Percentiles rank a stretch among this genome's conserved stretches.
Conservation (phyloP, 2,888 invertebrate species). For the Orthonevra nobilis region DNA sequence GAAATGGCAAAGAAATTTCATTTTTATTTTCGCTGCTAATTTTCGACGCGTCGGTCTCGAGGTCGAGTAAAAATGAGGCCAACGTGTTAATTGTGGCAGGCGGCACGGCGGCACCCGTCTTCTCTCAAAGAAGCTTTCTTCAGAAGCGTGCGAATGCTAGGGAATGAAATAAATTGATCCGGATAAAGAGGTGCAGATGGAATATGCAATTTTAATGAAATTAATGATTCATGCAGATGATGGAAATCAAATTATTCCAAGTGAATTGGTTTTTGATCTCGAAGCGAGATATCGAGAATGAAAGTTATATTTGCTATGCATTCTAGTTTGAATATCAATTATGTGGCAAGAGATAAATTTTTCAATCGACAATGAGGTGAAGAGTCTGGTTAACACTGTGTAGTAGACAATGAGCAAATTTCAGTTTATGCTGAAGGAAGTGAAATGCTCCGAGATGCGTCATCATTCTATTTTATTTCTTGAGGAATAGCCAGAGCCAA, state of each 20-base stretch:
- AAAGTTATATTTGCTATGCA: conserved; percentile 16
- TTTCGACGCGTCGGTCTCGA: conserved; percentile 16
- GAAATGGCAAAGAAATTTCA: conserved; percentile 18
- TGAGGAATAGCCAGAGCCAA: no score
- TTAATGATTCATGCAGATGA: conserved; percentile 28
- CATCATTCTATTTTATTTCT: no score
- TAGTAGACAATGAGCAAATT: no score
- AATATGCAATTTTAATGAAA: conserved; percentile 11
- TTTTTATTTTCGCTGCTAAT: conserved; percentile 3
- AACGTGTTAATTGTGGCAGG: conserved; percentile 42
- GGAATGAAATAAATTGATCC: conserved; percentile 32
- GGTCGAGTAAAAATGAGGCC: conserved; percentile 17
- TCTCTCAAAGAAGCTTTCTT: conserved; percentile 47
- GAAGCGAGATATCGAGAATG: conserved; percentile 19
- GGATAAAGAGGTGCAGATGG: neutral
- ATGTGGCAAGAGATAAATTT: no score
- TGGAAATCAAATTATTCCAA: conserved; percentile 46
- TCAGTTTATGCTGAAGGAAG: no score
- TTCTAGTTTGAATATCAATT: neutral
- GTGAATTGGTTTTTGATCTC: conserved; percentile 41
- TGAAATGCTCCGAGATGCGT: no score
- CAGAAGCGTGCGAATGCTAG: neutral
- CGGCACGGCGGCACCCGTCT: no score
- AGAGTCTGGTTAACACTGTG: no score
- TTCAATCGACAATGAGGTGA: no score